Base-by-base conservation (phyloP, 1,140 invertebrate genomes). In the Drosophila burlai region DNA sequence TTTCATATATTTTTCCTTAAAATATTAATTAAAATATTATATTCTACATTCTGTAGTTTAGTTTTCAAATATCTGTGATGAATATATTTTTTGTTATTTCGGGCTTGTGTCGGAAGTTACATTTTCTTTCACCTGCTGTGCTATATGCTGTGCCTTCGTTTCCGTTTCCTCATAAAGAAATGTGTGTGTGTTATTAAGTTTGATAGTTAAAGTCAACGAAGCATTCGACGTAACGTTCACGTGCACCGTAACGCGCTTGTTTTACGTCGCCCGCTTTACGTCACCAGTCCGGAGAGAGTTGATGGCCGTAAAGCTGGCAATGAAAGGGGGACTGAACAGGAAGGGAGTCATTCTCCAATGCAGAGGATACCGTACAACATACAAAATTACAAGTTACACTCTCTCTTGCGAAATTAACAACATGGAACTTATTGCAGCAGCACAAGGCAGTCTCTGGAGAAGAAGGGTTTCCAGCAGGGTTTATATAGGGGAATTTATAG, bases 331-430 rank as follows among this genome's bases (percentile, higher is more conserved):
- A 42, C 34, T 52, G 21, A 54, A 65, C 45, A 24, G 18, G 29
- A 61, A 24, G 2, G 21, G 24, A 57, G 50, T 58, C 50, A 34
- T 64, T 43, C 50, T 71, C 59, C 43, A 21, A 38, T 52, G 38
- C 13, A 40, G 49, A 43, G 50, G 78, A 82, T 74, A 69, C 83
- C 76, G 47, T 83, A 54, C 64, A 80, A 71, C 80, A 71, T 77
- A 81, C 76, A 83, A 81, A 87, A 91, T 91, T 91, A 91, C 87
- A 91, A 91, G 87, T 83, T 91, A 79, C 85, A 91, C 80, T 84
- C 36, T 11, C 87, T 36, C 87, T 91, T 91, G 78, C 72, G 83
- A 83, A 91, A 89, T 91, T 91, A 91, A 91, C 87, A 91, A 81
- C 83, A 82, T 76, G 87, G 89, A 91, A 91, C 87, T 91, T 91